Conservation (phyloP, 2,113 vertebrate genomes). For the Scartelaos histophorus region DNA sequence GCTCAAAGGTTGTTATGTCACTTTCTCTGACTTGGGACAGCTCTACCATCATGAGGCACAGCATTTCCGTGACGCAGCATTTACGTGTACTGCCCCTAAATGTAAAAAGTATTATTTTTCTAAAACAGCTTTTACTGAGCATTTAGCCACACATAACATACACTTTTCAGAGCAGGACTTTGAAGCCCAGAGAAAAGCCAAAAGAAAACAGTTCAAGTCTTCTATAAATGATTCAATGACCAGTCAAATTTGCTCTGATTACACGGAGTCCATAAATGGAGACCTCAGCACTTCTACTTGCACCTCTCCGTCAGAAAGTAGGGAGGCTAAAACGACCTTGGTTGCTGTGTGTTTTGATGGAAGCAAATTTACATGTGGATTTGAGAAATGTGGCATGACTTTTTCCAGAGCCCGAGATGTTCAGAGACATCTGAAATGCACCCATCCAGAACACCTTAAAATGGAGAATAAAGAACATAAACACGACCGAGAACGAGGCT, state of each 20-base stretch:
- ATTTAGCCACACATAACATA: constrained; percentile 85
- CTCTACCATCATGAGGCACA: constrained; percentile 97
- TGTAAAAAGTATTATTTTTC: constrained; percentile 96
- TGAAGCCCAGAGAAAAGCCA: constrained; percentile 71
- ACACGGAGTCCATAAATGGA: constrained; percentile 29
- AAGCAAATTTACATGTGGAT: constrained; percentile 87
- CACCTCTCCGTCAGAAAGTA: constrained; percentile 41
- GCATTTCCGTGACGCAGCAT: constrained; percentile 94
- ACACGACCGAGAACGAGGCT: constrained; percentile 57
- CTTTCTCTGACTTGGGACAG: constrained; percentile 91
- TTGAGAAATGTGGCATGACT: constrained; percentile 87
- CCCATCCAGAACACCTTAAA: constrained; percentile 84
- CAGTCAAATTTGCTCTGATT: constrained; percentile 10
- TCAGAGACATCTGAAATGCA: constrained; percentile 86
- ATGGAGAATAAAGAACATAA: constrained; percentile 78
- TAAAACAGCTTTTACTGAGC: constrained; percentile 88
- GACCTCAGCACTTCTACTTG: constrained; percentile 34
- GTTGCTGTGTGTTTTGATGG: constrained; percentile 88
- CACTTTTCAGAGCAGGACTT: constrained; percentile 81
- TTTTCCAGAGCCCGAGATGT: constrained; percentile 86
- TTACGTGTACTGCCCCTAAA: constrained; percentile 83
- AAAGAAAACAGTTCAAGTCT: constrained; percentile 57
- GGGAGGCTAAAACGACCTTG: constrained; percentile 63
- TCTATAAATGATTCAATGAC: constrained; percentile 28
- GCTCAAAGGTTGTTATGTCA: constrained; percentile 88